phyloP scores from a whole-genome alignment of 2,888 invertebrate species.

The Iphiclides podalirius region DNA sequence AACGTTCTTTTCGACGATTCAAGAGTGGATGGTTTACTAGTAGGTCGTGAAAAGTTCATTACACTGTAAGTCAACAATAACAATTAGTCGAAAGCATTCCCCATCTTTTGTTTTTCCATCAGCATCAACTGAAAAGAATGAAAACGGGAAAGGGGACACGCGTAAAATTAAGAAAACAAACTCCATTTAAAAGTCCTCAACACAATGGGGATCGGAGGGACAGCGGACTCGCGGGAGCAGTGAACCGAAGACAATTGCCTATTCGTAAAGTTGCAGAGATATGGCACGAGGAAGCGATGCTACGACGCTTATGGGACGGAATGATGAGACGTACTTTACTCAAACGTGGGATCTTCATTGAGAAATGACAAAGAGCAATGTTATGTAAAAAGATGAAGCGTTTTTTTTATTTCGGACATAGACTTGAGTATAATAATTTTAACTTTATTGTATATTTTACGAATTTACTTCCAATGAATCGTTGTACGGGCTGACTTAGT shows the following conservation, averaged over 20 bases:
- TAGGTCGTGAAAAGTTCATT: too few relatives aligned
- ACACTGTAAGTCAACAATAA: too few relatives aligned
- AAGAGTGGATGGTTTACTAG: too few relatives aligned
- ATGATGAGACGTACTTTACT: constrained; percentile 36
- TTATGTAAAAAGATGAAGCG: constrained; percentile 6
- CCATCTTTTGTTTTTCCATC: too few relatives aligned
- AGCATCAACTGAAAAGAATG: not conserved
- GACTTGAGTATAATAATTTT: too few relatives aligned
- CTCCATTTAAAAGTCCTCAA: constrained; percentile 34
- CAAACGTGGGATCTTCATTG: constrained; percentile 19
- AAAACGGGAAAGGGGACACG: constrained; percentile 29
- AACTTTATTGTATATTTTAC: too few relatives aligned
- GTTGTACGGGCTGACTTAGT: too few relatives aligned
- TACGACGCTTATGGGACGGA: constrained; percentile 42
- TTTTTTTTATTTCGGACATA: too few relatives aligned
- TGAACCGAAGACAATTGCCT: constrained; percentile 50
- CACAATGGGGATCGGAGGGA: constrained; percentile 34
- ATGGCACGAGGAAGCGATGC: constrained; percentile 36
- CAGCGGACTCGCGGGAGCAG: constrained; percentile 50
- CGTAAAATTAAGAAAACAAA: constrained; percentile 37
- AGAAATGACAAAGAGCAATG: constrained; percentile 5
- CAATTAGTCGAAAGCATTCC: too few relatives aligned
- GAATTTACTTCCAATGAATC: too few relatives aligned
- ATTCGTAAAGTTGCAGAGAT: constrained; percentile 47
- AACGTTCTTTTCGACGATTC: too few relatives aligned